A percentile compares a stretch with the other conserved stretches of the same genome.
phyloP scores from a whole-genome alignment of 2,888 invertebrate species.

The Dusona sp. region DNA sequence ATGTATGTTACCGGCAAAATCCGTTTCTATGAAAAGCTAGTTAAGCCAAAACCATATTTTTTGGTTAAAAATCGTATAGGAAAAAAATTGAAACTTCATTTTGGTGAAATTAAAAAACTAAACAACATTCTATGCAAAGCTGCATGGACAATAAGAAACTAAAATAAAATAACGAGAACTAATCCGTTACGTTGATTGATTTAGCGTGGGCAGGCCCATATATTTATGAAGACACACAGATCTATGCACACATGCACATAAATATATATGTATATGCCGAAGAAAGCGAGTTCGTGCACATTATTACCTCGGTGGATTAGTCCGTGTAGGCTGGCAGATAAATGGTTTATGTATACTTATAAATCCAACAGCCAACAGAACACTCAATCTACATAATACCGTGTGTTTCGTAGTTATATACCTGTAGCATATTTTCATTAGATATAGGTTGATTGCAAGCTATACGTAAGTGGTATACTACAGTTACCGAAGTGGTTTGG shows the following conservation, averaged over 20 bases:
- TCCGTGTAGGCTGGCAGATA: slow-evolving; percentile 59
- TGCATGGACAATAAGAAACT: too few species aligned
- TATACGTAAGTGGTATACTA: slow-evolving; percentile 33
- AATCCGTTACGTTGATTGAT: not conserved
- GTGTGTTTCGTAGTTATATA: slow-evolving; percentile 15
- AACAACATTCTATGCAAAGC: too few species aligned
- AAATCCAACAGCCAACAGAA: slow-evolving; percentile 51
- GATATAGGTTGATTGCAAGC: slow-evolving; percentile 27
- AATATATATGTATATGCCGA: slow-evolving; percentile 10
- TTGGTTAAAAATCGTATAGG: too few species aligned
- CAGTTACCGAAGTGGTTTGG: slow-evolving; percentile 53
- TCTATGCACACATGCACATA: not conserved
- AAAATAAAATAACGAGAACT: not conserved
- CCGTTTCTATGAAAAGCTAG: too few species aligned
- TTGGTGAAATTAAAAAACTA: not conserved
- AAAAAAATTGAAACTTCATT: too few species aligned
- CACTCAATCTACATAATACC: slow-evolving; percentile 41
- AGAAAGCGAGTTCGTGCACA: slow-evolving; percentile 63
- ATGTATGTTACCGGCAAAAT: too few species aligned
- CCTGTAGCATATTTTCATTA: slow-evolving; percentile 26
- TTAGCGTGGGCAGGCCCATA: not conserved
- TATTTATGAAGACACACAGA: not conserved
- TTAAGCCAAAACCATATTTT: too few species aligned
- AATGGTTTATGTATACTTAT: slow-evolving; percentile 38
- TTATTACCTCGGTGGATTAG: slow-evolving; percentile 62